Evolutionary conservation across 2,113 vertebrate genomes (phyloP), one percentile per base, ranked within the genome.

Genomic region (Hystrix brachyura): DNA sequence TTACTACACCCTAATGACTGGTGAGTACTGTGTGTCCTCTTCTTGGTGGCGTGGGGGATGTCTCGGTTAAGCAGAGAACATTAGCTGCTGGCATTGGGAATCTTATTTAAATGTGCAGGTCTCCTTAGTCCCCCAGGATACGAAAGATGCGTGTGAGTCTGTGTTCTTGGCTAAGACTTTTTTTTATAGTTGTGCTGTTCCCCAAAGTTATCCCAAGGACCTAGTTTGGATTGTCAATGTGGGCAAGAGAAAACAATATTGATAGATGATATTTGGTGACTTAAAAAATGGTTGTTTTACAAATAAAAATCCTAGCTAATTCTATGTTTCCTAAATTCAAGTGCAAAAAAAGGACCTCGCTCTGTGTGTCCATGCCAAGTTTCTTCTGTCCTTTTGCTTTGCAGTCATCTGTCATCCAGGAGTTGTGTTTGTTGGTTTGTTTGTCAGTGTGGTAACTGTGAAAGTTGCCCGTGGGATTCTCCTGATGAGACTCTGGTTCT

Each of bases 1-100:
- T 72, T 99, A 99, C 97, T 99, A 99, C 98, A 99, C 99, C 0
- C 94, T 99, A 14, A 99, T 99, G 99, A 99, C 99, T 0, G 99
- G 99, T 99, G 97, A 99, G 99, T 98, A 62, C 69, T 0, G 0
- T 0, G 8, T 0, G 3, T 27, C 21, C 11, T 43, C 38, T 48
- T 29, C 29, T 59, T 62, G 38, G 53, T 14, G 17, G 53, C 34
- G 17, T 38, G 51, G 29, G 48, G 32, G 25, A 3, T 0, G 7
- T 38, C 76, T 87, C 14, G 3, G 3, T 10, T 65, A 46, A 7
- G 14, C 15, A 6, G 38, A 55, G 60, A 53, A 1, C 19, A 15
- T 4, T 17, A 62, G 32, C 55, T 7, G 67, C 60, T 19, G 57
- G 29, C 71, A 46, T 15, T 0, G 0, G 69, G 29, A 64, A 19